phyloP scores from a whole-genome alignment of 1,140 invertebrate species.

The Planococcus citri region DNA sequence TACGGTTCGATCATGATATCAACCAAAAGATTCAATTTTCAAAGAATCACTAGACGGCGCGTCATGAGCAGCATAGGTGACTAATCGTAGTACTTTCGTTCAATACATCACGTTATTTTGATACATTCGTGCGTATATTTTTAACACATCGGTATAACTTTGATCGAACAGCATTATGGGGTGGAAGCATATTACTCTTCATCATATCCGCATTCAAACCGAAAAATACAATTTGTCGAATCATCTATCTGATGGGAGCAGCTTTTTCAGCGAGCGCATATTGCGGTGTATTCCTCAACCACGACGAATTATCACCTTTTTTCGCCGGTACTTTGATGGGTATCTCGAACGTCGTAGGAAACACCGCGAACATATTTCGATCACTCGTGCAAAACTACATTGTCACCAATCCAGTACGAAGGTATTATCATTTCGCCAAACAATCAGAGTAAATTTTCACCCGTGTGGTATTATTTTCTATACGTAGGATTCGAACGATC shows the following conservation, averaged over 20 bases:
- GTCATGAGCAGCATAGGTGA: no score
- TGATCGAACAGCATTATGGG: neutral
- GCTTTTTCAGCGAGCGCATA: neutral
- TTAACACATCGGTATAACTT: no score
- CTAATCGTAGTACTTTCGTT: no score
- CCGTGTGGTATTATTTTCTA: neutral
- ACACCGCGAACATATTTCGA: neutral
- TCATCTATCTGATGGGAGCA: neutral
- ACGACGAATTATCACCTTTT: constrained; percentile 8
- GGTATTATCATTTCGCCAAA: neutral
- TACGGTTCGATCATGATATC: no score
- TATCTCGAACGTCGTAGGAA: neutral
- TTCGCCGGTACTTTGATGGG: constrained; percentile 12
- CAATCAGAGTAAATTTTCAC: neutral
- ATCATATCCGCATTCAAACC: neutral
- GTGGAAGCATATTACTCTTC: neutral
- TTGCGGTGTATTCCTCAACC: neutral
- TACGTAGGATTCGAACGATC: neutral
- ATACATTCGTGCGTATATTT: neutral
- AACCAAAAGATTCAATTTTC: no score
- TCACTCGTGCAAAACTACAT: neutral
- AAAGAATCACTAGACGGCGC: no score
- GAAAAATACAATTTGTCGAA: neutral
- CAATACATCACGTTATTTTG: no score
- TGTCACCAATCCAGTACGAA: neutral